A percentile compares a stretch with the other conserved stretches of the same genome.
These are phyloP conservation scores for Pipistrellus pygmaeus DNA, from an alignment of 2,797 vertebrate species.

Conservation along the genomic window DNA sequence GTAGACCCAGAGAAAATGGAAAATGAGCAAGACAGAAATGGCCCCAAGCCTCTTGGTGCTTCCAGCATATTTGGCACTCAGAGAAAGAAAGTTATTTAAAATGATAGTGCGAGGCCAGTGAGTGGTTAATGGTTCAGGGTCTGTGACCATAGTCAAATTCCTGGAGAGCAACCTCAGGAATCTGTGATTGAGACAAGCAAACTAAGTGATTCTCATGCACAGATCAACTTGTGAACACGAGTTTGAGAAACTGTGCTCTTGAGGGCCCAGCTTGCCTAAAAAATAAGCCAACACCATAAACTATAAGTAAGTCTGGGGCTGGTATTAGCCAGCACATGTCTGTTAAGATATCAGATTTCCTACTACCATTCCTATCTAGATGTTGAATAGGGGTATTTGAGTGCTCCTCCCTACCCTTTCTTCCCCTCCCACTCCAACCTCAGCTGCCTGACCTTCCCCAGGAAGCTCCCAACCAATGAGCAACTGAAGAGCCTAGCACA, in stretches of 20 bases:
- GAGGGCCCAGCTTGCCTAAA: not conserved
- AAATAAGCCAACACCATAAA: not conserved
- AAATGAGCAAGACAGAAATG: not conserved
- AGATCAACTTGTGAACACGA: not conserved
- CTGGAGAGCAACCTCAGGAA: not conserved
- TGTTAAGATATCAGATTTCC: slow-evolving; percentile 6
- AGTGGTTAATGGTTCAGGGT: not conserved
- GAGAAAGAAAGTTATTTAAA: not conserved
- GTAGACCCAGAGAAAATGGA: not conserved
- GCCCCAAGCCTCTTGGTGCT: not conserved
- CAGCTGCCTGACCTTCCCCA: not conserved
- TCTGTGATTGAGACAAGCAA: not conserved
- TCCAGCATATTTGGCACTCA: not conserved
- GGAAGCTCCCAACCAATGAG: not conserved
- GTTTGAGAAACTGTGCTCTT: not conserved
- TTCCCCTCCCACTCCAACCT: not conserved
- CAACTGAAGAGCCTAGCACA: not conserved
- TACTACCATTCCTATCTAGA: not conserved
- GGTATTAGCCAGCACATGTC: not conserved
- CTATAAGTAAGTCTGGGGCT: not conserved
- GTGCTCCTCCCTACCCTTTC: not conserved
- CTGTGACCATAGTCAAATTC: not conserved
- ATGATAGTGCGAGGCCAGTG: not conserved
- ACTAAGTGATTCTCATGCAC: not conserved
- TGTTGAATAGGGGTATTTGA: not conserved